Percentiles rank a stretch among this genome's conserved stretches.
These are phyloP conservation scores for Leiothrix lutea DNA, from an alignment of 2,113 vertebrate genomes.

Conservation along the genomic window DNA sequence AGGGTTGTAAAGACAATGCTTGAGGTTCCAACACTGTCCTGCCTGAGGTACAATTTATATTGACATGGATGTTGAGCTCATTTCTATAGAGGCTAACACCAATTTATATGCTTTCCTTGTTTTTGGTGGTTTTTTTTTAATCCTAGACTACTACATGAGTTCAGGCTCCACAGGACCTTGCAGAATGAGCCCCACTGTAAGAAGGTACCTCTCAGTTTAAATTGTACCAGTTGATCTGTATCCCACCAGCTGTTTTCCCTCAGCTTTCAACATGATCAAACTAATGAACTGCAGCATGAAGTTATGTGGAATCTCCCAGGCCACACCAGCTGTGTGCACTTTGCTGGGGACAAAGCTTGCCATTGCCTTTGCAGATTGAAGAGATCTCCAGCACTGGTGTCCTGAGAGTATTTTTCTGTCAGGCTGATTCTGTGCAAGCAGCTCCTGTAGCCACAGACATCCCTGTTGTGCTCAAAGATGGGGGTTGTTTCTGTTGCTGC, in stretches of 20 bases:
- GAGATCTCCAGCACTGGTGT: background rate
- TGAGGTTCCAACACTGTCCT: background rate
- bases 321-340: background rate
- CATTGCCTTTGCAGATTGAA: background rate
- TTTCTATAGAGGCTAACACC: background rate
- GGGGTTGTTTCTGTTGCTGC: background rate
- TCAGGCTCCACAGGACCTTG: background rate
- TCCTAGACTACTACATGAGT: background rate
- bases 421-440: rapidly evolving
- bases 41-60: background rate
- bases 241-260: background rate
- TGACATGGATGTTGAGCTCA: background rate
- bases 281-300: background rate
- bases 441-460: background rate
- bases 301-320: background rate
- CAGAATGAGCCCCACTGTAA: background rate
- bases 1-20: background rate
- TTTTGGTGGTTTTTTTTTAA: background rate
- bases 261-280: background rate
- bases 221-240: background rate
- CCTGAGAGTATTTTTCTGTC: background rate
- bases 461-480: background rate
- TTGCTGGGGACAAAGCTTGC: background rate
- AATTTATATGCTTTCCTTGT: background rate
- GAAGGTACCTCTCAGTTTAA: background rate